Percentiles rank a stretch among this genome's conserved stretches.
These are phyloP conservation scores for Tetheella fluctuosa DNA, from an alignment of 2,888 invertebrate genomes.

Conservation along the genomic window DNA sequence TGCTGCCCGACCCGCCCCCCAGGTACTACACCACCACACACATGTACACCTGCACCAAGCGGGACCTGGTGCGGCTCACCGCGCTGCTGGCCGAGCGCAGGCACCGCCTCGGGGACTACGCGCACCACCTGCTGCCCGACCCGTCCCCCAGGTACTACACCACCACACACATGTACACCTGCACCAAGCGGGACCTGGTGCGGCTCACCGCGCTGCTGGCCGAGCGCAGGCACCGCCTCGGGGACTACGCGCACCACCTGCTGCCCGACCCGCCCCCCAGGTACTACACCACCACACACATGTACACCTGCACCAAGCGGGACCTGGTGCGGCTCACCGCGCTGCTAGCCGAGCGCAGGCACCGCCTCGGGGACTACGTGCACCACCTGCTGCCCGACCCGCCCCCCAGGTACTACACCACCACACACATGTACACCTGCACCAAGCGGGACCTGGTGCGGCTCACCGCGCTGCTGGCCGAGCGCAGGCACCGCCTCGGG, in stretches of 20 bases:
- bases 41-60: constrained; percentile 34
- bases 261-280: constrained; percentile 86
- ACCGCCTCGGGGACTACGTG: constrained; percentile 85
- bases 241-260: constrained; percentile 93
- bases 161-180: no score
- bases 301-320: constrained; percentile 57
- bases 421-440: no score
- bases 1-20: constrained; percentile 87
- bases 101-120: constrained; percentile 85
- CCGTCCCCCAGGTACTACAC: constrained; percentile 60
- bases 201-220: constrained; percentile 95
- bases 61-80: constrained; percentile 94
- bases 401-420: constrained; percentile 55
- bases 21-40: constrained; percentile 42
- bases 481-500: constrained; percentile 85
- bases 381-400: constrained; percentile 92
- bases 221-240: constrained; percentile 86
- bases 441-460: constrained; percentile 90
- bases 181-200: constrained; percentile 88
- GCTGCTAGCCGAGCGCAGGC: constrained; percentile 94
- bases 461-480: constrained; percentile 94
- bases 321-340: constrained; percentile 95
- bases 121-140: constrained; percentile 92
- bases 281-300: constrained; percentile 31
- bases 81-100: constrained; percentile 96